Percentiles rank a stretch among this genome's conserved stretches.
These are phyloP conservation scores for Oncorhynchus kisutch DNA, from an alignment of 2,113 vertebrate genomes.

Conservation along the genomic window DNA sequence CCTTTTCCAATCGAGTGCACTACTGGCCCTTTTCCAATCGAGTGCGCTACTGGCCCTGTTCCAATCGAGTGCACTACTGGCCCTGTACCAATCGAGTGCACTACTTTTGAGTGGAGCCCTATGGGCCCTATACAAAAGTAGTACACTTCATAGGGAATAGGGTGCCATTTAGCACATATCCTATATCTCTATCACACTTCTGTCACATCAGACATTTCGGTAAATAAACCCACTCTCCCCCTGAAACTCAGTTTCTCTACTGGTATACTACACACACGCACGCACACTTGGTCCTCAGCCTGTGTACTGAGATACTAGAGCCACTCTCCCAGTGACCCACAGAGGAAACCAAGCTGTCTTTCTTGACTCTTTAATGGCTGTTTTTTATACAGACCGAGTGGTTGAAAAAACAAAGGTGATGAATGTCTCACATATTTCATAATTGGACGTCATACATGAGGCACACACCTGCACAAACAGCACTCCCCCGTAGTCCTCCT, in stretches of 20 bases:
- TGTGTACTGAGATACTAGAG: background rate
- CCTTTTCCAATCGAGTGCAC: no score
- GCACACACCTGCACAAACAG: slow-evolving; percentile 75
- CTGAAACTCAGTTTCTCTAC: background rate
- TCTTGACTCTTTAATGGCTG: slow-evolving; percentile 58
- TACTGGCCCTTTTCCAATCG: no score
- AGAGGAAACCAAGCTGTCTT: slow-evolving; percentile 67
- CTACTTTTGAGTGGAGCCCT: no score
- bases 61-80: no score
- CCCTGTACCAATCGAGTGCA: no score
- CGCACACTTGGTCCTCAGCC: background rate
- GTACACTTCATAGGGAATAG: slow-evolving; percentile 10
- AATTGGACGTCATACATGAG: slow-evolving; percentile 62
- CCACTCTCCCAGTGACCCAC: slow-evolving; percentile 30
- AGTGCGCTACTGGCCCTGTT: no score
- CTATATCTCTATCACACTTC: slow-evolving; percentile 13
- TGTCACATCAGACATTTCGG: background rate
- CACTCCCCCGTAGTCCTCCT: background rate
- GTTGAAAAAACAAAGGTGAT: slow-evolving; percentile 64
- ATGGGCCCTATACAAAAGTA: background rate
- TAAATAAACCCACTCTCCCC: background rate
- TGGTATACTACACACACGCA: no score
- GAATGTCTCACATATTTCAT: slow-evolving; percentile 68
- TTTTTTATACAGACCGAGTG: slow-evolving; percentile 41
- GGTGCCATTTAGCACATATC: background rate